Base-by-base conservation (phyloP, 2,797 vertebrate genomes). In the Gymnocypris eckloni region DNA sequence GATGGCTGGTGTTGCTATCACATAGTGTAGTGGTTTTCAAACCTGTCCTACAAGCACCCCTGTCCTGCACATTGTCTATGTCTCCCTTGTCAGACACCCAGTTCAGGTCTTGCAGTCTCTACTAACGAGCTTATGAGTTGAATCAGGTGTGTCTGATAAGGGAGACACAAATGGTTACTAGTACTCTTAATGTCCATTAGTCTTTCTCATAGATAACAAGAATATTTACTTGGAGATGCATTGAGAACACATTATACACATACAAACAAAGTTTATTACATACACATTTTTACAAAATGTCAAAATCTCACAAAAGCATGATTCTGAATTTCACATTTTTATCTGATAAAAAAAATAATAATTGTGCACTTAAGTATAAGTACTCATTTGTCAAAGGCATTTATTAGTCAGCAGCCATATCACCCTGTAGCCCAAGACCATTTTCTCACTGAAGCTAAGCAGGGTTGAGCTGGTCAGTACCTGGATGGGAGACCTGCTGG, bases 321-420 rank as follows among this genome's bases (percentile, higher is more conserved):
- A 78, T 69, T 28, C 22, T 13, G 10, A 56, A 76, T n/a, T 50
- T 83, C 56, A 76, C 56, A 83, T 76, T 76, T 83, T 52, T 1
- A 25, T n/a, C 12, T 50, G 52, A 82, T 4, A 12, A 66, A 67
- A 41, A 84, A 50, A 22, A 1, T 2, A 41, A 41, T n/a, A 41
- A 43, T 15, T 28, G 33, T 78, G 45, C 37, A 67, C 61, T 41
- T 75, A 61, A 39, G 33, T 41, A 25, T 77, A 76, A 50, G 28
- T n/a, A 54, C 43, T 50, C 18, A 79, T 61, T 79, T 64, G 5
- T 45, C 1, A 56, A 81, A 71, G n/a, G 50, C 37, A 71, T 71
- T 81, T 28, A 28, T 56, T 33, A 33, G 33, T 33, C 33, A 33
- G 33, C 33, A 33, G 33, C 33, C 33, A 33, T 33, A 33, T 33